Evolutionary conservation across 2,888 invertebrate genomes (phyloP), one percentile per base, ranked within the genome.

Genomic region (Idaea straminata): DNA sequence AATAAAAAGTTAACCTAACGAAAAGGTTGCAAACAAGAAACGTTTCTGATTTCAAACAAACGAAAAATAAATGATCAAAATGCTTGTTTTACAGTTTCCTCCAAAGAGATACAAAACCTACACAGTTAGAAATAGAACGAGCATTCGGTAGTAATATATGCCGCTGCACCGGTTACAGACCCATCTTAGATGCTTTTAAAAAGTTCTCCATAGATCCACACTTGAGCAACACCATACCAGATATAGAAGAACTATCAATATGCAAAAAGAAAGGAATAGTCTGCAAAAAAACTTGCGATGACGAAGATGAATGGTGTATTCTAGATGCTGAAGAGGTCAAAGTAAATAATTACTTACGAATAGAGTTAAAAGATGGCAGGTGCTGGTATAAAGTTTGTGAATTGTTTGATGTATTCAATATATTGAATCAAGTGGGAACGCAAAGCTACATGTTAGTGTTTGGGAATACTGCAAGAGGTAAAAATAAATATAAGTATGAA

Each of bases 391-490:
- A 93, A 82, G 93, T 94, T 2, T 80, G 83, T 57, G 83, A 85
- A 15, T 66, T 95, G 0, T 78, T 81, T 5, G 91, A 94, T 69
- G 83, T 95, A 61, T 93, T 95, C 74, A 77, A 87, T 16, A 81
- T 94, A 15, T 87, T 96, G 35, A 76, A 80, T 16, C 76, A 76
- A 36, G 83, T 91, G 69, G 88, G 89, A 0, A 70, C 84, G 47
- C 81, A 85, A 5, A 88, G 86, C 35, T 95, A 95, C 75, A 93
- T 94, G 83, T 78, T 96, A 5, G 94, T 96, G 1, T 95, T 94
- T 62, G 96, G 97, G 15, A 96, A 96, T 79, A 96, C 95, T 7
- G 95, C 95, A 36, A 94, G 94, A 84, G 96, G 96, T 95, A 84
- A 64, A n/a, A 13, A 35, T 25, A 5, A 5, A 59, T 15, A 59